A percentile compares a stretch with the other conserved stretches of the same genome.
These are phyloP conservation scores for Accipiter virgatus DNA, from an alignment of 2,113 vertebrate genomes.

Conservation along the genomic window DNA sequence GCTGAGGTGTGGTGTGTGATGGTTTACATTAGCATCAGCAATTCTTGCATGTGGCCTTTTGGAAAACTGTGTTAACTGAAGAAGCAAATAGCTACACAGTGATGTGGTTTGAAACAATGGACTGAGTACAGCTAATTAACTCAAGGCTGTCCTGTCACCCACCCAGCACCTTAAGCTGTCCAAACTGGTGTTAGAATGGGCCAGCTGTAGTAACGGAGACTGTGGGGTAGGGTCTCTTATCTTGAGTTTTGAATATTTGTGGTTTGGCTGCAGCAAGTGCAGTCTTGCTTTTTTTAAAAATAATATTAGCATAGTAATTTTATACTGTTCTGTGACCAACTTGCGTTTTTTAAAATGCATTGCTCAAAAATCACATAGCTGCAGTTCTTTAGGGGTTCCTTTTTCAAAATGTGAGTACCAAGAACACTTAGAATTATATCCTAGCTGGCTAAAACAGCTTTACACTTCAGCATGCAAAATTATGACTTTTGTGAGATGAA, in stretches of 20 bases:
- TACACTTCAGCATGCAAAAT: background rate
- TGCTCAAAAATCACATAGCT: background rate
- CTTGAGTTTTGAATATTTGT: background rate
- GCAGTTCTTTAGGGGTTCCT: background rate
- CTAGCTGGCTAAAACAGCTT: background rate
- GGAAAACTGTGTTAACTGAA: background rate
- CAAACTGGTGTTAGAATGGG: background rate
- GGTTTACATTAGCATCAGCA: background rate
- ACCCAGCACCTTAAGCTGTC: background rate
- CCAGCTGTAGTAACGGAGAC: fast-evolving
- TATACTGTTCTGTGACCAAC: background rate
- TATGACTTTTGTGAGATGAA: background rate
- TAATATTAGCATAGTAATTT: background rate
- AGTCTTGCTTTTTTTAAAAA: background rate
- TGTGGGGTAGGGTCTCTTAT: background rate
- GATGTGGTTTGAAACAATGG: background rate
- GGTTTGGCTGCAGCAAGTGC: background rate
- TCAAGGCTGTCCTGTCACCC: background rate
- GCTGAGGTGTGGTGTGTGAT: background rate
- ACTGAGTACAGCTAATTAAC: background rate
- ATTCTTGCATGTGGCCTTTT: background rate
- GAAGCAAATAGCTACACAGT: background rate
- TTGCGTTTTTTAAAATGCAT: fast-evolving
- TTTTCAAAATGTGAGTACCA: background rate
- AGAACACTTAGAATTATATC: background rate